Base-by-base conservation (phyloP, 2,888 invertebrate species). In the Campoplex capitator region DNA sequence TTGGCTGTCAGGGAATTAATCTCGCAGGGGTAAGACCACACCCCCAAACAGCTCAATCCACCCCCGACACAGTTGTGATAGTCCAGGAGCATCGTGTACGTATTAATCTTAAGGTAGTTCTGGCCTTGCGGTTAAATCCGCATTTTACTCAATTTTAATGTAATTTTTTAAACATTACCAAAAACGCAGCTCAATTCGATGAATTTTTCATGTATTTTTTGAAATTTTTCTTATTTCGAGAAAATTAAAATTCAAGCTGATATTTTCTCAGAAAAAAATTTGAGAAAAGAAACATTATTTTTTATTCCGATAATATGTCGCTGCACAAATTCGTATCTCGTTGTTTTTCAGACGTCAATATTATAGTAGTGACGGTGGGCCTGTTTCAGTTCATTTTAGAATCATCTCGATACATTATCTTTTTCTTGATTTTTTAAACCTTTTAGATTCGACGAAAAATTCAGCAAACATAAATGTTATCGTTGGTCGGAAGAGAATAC, bases 11-110 rank as follows among this genome's bases (percentile, higher is more conserved):
- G 91, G 77, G 87, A 88, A 92, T 92, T 93, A 93, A 92, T 93
- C 92, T 92, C 91, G 90, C 89, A 89, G 91, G 89, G 84, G 87
- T 89, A 90, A 92, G 82, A 87, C 93, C 93, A 93, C 93, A 92
- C 93, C 93, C 92, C 89, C 90, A 86, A 90, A 91, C 90, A 92
- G 92, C 93, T 93, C 93, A 92, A 93, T 93, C 92, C 93, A 92
- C 91, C 93, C 89, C 89, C 68, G 88, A 68, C 54, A 23, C 23
- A 54, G 42, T 78, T 68, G 77, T 35, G 68, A 54, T 68, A 67
- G 77, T 65, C 6, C 32, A 18, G 35, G 65, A 67, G 77, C 35
- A 51, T 65, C 51, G 35, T 77, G 67, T 42, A 77, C 51, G 51
- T 62, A 65, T 51, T 51, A 51, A 73, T 51, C 73, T 73, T 38